These are phyloP conservation scores for Nixonia krombeini DNA, from an alignment of 1,140 invertebrate genomes.

Conservation along the genomic window DNA sequence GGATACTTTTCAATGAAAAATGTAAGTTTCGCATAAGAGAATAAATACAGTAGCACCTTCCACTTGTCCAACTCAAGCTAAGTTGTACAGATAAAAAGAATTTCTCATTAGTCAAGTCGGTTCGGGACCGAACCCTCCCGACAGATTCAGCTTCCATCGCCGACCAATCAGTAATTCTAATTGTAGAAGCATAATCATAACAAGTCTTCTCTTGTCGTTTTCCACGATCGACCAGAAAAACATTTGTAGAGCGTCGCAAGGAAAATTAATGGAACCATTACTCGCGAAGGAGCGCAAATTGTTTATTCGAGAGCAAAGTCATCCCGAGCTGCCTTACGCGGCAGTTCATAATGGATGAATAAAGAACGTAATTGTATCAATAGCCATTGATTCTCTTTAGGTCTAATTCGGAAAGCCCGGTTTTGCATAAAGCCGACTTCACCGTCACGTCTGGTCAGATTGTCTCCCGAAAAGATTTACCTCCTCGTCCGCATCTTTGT, in stretches of 20 bases:
- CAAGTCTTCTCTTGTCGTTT: slow-evolving; percentile 26
- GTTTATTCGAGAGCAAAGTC: slow-evolving; percentile 44
- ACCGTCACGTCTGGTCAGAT: too few relatives aligned
- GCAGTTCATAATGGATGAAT: slow-evolving; percentile 31
- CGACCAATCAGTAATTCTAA: slow-evolving; percentile 60
- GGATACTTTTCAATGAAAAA: slow-evolving; percentile 70
- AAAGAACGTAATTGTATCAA: slow-evolving; percentile 15
- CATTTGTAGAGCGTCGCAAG: slow-evolving; percentile 32
- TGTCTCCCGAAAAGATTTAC: too few relatives aligned
- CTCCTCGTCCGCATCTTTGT: too few relatives aligned
- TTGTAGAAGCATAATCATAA: slow-evolving; percentile 59
- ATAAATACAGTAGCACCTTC: too few relatives aligned
- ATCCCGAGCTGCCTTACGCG: too few relatives aligned
- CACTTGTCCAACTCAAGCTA: neutral
- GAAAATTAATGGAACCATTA: slow-evolving; percentile 53
- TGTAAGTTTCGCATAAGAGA: slow-evolving; percentile 56
- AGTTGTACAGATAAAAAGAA: slow-evolving; percentile 10
- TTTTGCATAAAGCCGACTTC: too few relatives aligned
- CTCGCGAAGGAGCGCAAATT: slow-evolving; percentile 43
- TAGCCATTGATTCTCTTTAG: neutral
- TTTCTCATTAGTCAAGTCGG: neutral
- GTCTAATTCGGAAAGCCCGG: neutral
- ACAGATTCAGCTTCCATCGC: slow-evolving; percentile 42
- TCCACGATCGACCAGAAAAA: slow-evolving; percentile 38
- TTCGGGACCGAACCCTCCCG: slow-evolving; percentile 23